Conservation (phyloP, 2,113 vertebrate genomes). For the Corythornis vintsioides region DNA sequence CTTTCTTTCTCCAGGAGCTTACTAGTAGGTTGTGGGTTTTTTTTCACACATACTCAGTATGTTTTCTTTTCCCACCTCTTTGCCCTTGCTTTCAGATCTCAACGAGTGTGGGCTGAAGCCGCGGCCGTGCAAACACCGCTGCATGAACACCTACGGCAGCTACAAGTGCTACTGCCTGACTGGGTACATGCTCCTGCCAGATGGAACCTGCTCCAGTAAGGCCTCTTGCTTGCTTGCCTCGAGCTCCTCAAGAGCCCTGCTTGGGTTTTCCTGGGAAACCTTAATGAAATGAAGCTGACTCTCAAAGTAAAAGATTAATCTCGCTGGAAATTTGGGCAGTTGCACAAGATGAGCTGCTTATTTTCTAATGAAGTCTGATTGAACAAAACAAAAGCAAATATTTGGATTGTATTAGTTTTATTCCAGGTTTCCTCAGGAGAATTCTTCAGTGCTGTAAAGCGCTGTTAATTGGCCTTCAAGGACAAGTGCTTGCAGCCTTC, state of each 20-base stretch:
- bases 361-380: background rate
- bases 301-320: background rate
- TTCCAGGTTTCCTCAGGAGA: background rate
- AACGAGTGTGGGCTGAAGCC: conserved; percentile 98
- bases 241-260: background rate
- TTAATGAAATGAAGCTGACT: background rate
- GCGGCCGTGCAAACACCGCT: conserved; percentile 93
- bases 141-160: conserved; percentile 96
- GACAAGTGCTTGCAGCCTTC: background rate
- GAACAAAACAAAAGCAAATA: background rate
- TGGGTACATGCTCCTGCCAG: conserved; percentile 93
- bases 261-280: background rate
- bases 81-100: conserved; percentile 82
- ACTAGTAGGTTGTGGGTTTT: background rate
- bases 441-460: conserved; percentile 33
- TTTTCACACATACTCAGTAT: background rate
- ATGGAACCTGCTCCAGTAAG: conserved; percentile 92
- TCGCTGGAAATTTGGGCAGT: background rate
- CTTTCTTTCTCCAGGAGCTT: background rate
- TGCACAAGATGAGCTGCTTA: background rate
- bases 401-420: conserved; percentile 40
- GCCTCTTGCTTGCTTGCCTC: background rate
- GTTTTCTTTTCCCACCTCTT: conserved; percentile 6
- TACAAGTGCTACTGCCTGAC: conserved; percentile 98
- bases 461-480: background rate